Conservation (phyloP, 2,797 vertebrate genomes). For the Molossus molossus region DNA sequence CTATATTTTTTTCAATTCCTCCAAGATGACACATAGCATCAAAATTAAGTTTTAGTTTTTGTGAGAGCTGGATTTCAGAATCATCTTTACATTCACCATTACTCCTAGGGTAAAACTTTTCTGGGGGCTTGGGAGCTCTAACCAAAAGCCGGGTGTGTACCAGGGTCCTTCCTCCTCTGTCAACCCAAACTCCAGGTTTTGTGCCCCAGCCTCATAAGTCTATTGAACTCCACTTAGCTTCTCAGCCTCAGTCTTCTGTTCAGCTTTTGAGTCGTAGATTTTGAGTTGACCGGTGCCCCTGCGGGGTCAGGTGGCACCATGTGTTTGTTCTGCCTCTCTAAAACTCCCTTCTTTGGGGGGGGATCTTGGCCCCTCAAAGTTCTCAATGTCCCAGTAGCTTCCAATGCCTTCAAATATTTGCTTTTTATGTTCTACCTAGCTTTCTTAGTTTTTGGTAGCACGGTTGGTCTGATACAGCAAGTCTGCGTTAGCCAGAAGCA, state of each 20-base stretch:
- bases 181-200: not conserved
- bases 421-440: not conserved
- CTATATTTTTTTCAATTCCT: not conserved
- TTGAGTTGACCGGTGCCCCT: not conserved
- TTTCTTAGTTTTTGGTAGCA: not conserved
- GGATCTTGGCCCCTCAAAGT: not conserved
- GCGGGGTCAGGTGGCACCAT: not conserved
- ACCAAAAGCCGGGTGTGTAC: not conserved
- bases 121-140: not conserved
- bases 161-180: not conserved
- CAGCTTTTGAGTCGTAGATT: not conserved
- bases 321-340: not conserved
- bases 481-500: not conserved
- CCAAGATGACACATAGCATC: not conserved
- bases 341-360: not conserved
- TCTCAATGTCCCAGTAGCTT: not conserved
- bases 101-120: not conserved
- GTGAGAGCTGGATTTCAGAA: not conserved
- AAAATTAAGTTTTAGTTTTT: not conserved
- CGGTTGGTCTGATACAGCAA: not conserved
- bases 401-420: not conserved
- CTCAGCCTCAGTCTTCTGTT: not conserved
- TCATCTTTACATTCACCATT: not conserved
- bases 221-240: not conserved
- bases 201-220: not conserved